phyloP scores from a whole-genome alignment of 2,888 invertebrate genomes.

The Microplitis deprimator region DNA sequence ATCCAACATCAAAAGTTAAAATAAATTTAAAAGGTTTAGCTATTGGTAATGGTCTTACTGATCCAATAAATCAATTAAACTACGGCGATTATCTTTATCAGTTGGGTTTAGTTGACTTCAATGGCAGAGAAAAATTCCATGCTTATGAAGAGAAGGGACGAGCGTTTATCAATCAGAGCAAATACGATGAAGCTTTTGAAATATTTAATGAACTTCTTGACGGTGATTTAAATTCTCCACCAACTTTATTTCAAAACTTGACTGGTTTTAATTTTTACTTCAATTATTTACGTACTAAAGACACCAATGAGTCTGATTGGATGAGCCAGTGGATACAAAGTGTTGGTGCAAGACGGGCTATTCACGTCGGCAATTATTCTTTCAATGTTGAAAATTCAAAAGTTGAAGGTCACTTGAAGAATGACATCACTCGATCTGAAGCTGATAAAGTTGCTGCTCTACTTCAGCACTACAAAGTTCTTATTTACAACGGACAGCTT shows the following conservation, averaged over 20 bases:
- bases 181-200: slow-evolving; percentile 81
- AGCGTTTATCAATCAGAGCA: slow-evolving; percentile 76
- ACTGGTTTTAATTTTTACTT: slow-evolving; percentile 85
- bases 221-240: slow-evolving; percentile 74
- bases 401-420: slow-evolving; percentile 82
- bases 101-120: slow-evolving; percentile 80
- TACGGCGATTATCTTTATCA: slow-evolving; percentile 88
- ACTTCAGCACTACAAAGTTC: slow-evolving; percentile 78
- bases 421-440: slow-evolving; percentile 87
- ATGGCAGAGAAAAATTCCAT: slow-evolving; percentile 76
- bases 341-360: slow-evolving; percentile 77
- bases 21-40: slow-evolving; percentile 82
- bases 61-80: slow-evolving; percentile 83
- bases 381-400: slow-evolving; percentile 76
- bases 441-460: slow-evolving; percentile 82
- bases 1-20: slow-evolving; percentile 74
- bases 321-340: slow-evolving; percentile 79
- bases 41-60: slow-evolving; percentile 87
- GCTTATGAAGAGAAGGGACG: slow-evolving; percentile 75
- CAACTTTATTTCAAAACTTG: slow-evolving; percentile 78
- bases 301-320: slow-evolving; percentile 70
- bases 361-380: slow-evolving; percentile 87
- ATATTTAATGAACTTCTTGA: slow-evolving; percentile 77
- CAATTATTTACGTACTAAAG: slow-evolving; percentile 79
- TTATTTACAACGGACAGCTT: slow-evolving; percentile 91